Percentiles rank a stretch among this genome's conserved stretches.
Evolutionary conservation across 1,140 invertebrate genomes (phyloP).

Genomic region (Meloidogyne hapla): DNA sequence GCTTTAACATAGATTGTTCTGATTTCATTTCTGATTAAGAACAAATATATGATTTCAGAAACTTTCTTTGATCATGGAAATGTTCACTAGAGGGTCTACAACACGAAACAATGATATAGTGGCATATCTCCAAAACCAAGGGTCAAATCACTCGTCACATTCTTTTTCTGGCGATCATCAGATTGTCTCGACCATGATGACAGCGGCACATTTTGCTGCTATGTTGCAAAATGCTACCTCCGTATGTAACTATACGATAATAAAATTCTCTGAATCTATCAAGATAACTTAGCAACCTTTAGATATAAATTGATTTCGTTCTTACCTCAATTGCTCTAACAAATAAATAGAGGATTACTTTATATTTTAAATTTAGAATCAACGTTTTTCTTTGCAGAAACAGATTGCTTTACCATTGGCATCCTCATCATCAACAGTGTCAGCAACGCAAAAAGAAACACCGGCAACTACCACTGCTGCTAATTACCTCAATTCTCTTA

Average conservation of each 20-base stretch:
- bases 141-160: not conserved
- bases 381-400: not conserved
- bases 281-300: too few relatives aligned
- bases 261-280: too few relatives aligned
- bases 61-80: conserved; percentile 22
- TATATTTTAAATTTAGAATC: conserved; percentile 1
- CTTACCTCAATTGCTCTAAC: too few relatives aligned
- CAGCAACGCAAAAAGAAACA: not conserved
- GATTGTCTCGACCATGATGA: conserved; percentile 13
- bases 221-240: conserved; percentile 19
- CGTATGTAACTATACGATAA: too few relatives aligned
- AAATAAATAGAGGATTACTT: too few relatives aligned
- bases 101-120: not conserved
- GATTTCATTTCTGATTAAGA: too few relatives aligned
- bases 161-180: conserved; percentile 5
- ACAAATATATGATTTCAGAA: too few relatives aligned
- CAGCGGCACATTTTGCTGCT: conserved; percentile 23
- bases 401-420: not conserved
- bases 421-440: not conserved
- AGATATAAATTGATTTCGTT: too few relatives aligned
- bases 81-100: conserved; percentile 6
- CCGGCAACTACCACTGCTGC: not conserved
- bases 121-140: not conserved
- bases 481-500: not conserved
- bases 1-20: too few relatives aligned